phyloP scores from a whole-genome alignment of 2,113 vertebrate genomes.

The Pelodiscus sinensis region DNA sequence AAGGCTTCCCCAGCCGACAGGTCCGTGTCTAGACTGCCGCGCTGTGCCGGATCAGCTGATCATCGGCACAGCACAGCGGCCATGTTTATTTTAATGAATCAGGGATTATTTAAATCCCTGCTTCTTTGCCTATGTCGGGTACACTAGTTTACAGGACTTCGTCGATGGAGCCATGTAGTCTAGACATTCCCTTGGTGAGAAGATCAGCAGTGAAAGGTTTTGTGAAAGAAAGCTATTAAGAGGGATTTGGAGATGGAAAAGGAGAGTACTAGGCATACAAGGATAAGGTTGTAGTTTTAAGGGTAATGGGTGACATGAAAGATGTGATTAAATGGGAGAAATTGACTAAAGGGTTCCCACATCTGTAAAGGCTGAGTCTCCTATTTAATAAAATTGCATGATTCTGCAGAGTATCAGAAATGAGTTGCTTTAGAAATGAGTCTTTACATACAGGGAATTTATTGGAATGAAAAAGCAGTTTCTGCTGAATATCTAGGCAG shows the following conservation, averaged over 20 bases:
- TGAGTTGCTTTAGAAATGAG: neutral
- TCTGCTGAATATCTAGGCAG: conserved; percentile 10
- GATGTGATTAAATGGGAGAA: neutral
- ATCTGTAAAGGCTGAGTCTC: neutral
- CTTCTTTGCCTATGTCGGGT: no score
- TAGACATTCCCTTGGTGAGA: neutral
- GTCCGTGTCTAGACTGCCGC: no score
- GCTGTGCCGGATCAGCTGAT: no score
- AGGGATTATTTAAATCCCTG: no score
- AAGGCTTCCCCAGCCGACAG: no score
- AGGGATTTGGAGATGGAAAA: neutral
- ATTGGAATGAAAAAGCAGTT: neutral
- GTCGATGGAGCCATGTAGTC: no score
- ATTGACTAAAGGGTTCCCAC: neutral
- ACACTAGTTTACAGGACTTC: no score
- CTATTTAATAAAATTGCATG: neutral
- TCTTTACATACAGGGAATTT: neutral
- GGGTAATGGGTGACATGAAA: neutral
- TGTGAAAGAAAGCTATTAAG: neutral
- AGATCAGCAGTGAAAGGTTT: neutral
- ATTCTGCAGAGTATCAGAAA: neutral
- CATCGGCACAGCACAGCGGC: no score
- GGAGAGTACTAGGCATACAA: neutral
- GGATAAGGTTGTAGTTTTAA: fast-evolving
- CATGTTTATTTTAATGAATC: no score